Evolutionary conservation across 2,113 vertebrate species (phyloP).

Genomic region (Hippocampus abdominalis): DNA sequence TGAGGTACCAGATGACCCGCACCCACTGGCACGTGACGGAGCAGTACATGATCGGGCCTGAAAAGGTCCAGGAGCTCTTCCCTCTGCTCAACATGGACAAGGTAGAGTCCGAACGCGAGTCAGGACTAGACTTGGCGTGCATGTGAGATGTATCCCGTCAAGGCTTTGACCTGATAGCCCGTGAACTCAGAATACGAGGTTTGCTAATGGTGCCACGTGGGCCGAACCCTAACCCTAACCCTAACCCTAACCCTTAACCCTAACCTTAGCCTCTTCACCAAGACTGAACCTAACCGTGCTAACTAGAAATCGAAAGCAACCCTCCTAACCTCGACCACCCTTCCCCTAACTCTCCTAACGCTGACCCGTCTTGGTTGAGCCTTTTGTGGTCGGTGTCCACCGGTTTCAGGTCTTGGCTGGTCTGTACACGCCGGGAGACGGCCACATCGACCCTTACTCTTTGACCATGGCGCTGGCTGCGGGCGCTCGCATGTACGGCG

Average conservation of each 20-base stretch:
- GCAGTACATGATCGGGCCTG: slow-evolving; percentile 85
- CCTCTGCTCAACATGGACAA: slow-evolving; percentile 88
- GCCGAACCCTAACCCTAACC: no score
- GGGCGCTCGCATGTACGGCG: slow-evolving; percentile 92
- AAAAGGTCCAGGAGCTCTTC: slow-evolving; percentile 86
- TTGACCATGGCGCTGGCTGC: slow-evolving; percentile 95
- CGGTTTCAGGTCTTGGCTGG: slow-evolving; percentile 84
- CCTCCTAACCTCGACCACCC: no score
- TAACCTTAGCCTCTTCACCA: no score
- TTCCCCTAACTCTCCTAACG: no score
- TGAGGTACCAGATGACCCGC: slow-evolving; percentile 93
- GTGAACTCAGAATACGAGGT: no score
- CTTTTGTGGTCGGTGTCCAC: not conserved
- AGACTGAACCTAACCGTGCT: no score
- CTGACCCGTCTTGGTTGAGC: no score
- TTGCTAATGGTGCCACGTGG: no score
- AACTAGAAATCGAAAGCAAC: no score
- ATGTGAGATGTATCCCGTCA: no score
- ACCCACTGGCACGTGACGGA: slow-evolving; percentile 84
- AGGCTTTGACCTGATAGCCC: no score
- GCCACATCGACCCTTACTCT: slow-evolving; percentile 98
- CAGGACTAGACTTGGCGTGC: not conserved
- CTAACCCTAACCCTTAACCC: no score
- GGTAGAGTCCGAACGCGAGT: slow-evolving; percentile 59
- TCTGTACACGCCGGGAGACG: slow-evolving; percentile 91